Evolutionary conservation across 2,113 vertebrate species (phyloP).

Genomic region (Lota lota): DNA sequence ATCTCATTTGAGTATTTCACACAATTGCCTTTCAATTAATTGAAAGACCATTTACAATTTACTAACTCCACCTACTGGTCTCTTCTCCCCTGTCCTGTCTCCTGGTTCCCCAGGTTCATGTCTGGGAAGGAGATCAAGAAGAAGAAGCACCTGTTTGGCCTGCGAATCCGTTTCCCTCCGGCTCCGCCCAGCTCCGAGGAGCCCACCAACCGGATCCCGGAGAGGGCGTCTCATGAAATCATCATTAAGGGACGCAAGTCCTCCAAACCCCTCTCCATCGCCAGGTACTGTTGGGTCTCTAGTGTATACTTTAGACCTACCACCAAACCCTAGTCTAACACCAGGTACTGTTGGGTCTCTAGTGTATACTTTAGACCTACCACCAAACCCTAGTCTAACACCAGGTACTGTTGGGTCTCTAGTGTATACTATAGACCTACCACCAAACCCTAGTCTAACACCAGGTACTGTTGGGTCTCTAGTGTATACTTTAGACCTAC

Average conservation of each 20-base stretch:
- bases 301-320: slow-evolving; percentile 31
- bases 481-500: slow-evolving; percentile 30
- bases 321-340: slow-evolving; percentile 78
- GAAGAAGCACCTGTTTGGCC: slow-evolving; percentile 96
- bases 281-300: slow-evolving; percentile 72
- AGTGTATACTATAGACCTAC: slow-evolving; percentile 31
- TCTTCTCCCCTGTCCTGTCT: not conserved
- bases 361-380: slow-evolving; percentile 30
- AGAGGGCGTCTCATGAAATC: slow-evolving; percentile 91
- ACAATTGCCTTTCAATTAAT: not conserved
- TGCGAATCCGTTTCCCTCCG: slow-evolving; percentile 94
- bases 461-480: slow-evolving; percentile 72
- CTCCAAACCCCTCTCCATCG: slow-evolving; percentile 78
- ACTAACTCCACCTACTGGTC: not conserved
- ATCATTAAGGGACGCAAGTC: slow-evolving; percentile 96
- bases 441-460: slow-evolving; percentile 78
- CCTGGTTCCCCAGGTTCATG: slow-evolving; percentile 83
- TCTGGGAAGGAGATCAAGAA: slow-evolving; percentile 99
- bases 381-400: slow-evolving; percentile 78
- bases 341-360: slow-evolving; percentile 72
- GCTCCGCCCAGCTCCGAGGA: slow-evolving; percentile 85
- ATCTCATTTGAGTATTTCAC: too few relatives aligned
- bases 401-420: slow-evolving; percentile 72
- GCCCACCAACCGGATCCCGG: slow-evolving; percentile 81
- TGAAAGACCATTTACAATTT: too few relatives aligned